These are phyloP conservation scores for Pseudotriccus pelzelni DNA, from an alignment of 2,797 vertebrate species.

Conservation along the genomic window DNA sequence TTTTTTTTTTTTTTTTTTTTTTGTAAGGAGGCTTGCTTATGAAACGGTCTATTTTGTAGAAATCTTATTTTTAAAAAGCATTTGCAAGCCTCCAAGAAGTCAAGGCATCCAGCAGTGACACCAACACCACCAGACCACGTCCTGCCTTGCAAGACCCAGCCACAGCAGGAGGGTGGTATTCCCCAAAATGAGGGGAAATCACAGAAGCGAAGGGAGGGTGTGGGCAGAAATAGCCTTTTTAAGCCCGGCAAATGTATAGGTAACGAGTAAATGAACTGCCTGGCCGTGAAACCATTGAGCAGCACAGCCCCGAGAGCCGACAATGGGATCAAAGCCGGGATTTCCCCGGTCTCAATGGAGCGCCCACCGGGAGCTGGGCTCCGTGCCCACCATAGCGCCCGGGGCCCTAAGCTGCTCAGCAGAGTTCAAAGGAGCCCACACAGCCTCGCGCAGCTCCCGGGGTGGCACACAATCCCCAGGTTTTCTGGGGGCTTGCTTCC, in stretches of 20 bases:
- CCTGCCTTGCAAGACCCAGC: not conserved
- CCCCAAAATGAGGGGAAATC: not conserved
- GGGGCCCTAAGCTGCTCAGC: not conserved
- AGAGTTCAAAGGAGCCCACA: not conserved
- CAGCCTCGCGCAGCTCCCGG: not conserved
- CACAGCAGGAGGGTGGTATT: not conserved
- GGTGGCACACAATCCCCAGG: not conserved
- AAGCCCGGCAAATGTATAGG: not conserved
- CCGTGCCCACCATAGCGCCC: not conserved
- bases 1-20: no score
- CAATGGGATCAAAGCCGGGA: not conserved
- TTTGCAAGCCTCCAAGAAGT: not conserved
- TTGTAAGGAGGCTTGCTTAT: not conserved
- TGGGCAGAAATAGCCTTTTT: not conserved
- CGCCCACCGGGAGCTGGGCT: not conserved
- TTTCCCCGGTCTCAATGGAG: not conserved
- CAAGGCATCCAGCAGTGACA: not conserved
- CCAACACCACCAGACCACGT: accelerated
- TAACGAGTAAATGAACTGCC: not conserved
- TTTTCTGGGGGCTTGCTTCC: not conserved
- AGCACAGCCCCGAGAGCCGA: not conserved
- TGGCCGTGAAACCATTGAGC: not conserved
- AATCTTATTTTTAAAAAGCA: not conserved
- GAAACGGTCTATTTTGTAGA: not conserved
- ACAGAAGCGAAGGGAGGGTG: not conserved